These are phyloP conservation scores for Danio kyathit DNA, from an alignment of 2,797 vertebrate species.

Conservation along the genomic window DNA sequence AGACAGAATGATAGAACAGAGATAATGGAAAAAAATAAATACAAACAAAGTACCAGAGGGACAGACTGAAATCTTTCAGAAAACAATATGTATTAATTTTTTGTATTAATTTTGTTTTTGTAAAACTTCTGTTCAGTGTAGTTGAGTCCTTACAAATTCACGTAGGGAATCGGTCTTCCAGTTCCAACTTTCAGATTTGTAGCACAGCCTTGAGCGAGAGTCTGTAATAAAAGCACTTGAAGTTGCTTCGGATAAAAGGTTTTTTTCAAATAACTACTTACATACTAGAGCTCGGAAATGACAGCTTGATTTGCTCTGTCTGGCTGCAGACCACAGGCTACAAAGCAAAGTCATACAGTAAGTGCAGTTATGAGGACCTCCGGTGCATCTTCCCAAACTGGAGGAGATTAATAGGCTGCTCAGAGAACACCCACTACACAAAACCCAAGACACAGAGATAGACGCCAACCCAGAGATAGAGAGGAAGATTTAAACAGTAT, in stretches of 20 bases:
- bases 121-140: not conserved
- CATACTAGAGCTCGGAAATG: not conserved
- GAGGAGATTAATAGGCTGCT: conserved; percentile 23
- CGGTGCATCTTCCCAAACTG: conserved; percentile 7
- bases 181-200: not conserved
- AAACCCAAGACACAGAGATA: conserved; percentile 3
- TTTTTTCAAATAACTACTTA: not conserved
- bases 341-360: not conserved
- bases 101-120: too few relatives aligned
- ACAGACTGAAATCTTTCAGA: too few relatives aligned
- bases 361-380: not conserved
- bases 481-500: conserved; percentile 33
- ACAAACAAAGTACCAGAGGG: too few relatives aligned
- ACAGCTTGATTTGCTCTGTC: conserved; percentile 5
- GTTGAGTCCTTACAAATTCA: not conserved
- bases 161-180: not conserved
- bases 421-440: conserved; percentile 38
- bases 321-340: not conserved
- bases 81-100: not conserved
- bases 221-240: conserved; percentile 2
- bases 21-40: too few relatives aligned
- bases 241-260: not conserved
- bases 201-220: not conserved
- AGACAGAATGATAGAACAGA: too few relatives aligned
- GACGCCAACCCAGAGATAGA: conserved; percentile 31